Base-by-base conservation (phyloP, 2,797 vertebrate species). In the Oreochromis grahami region DNA sequence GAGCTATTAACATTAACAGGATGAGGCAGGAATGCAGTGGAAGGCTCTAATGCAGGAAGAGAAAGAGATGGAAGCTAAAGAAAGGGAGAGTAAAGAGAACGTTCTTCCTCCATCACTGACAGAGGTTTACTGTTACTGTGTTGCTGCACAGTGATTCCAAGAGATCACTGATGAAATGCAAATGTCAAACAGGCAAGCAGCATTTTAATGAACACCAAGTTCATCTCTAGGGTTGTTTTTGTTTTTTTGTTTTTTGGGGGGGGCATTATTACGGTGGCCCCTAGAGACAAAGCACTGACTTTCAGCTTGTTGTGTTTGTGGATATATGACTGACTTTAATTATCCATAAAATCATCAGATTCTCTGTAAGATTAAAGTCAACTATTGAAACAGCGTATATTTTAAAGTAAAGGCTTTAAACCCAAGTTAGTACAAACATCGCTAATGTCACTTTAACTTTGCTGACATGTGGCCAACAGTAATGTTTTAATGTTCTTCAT, bases 1-100 rank as follows among this genome's bases (percentile, higher is more conserved):
- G 80, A 70, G 78, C 90, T 88, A 90, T 94, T 94, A 94, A 84
- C 85, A 91, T 94, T 93, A 94, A 88, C 84, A 87, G 88, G 88
- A 86, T 87, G 84, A 88, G 84, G 82, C 86, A 87, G 85, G 83
- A 86, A 79, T 86, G 83, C 80, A 55, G 90, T 43, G 13, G 86
- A 85, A 89, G 58, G 79, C 60, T 53, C 76, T 10, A 13, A 32
- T 3, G 38, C 80, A 80, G 85, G 65, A 82, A 76, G 80, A 87
- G 81, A 86, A 3, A 3, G 32, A 81, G 86, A 76, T 34, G 60
- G 82, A 81, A 63, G 77, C 29, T 10, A 19, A 72, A 24, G 70
- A 32, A 78, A 60, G 38, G 14, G 58, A 10, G 19, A 65, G 12
- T 17, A 76, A 81, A 43, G 13, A 50, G 10, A 34, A 34, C 0